Evolutionary conservation across 1,140 invertebrate species (phyloP), one percentile per base, ranked within the genome.

Genomic region (Anoplolepis gracilipes): DNA sequence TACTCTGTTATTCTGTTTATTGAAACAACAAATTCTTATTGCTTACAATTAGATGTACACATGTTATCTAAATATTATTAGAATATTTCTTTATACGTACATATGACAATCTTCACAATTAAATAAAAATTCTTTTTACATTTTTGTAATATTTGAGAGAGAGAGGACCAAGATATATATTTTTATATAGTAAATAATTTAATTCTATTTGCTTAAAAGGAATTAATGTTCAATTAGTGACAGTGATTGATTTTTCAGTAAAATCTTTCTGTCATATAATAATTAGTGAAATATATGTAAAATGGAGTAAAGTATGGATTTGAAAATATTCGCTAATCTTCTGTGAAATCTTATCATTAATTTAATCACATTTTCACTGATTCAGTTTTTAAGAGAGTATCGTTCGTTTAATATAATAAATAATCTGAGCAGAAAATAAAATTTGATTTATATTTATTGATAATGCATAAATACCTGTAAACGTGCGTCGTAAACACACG

Each of bases 401-500:
- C 16, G 16, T n/a, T 8, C 2, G 7, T 22, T 22, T 22, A 72
- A n/a, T 33, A 33, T 7, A 10, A 46, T 70, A 72, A 57, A 57
- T 22, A 57, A 57, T 57, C 0, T 55, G 1, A 19, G 0, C 36
- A 25, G n/a, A 65, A n/a, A 42, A 33, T 16, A 67, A 10, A 42
- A 42, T 67, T 36, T 65, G 10, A n/a, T 64, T 39, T 39, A 22
- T 33, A 22, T 39, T 39, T 13, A 33, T 67, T 25, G 28, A 53
- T 19, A 49, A 49, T 19, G 46, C 16, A 8, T 10, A 7, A 39
- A 70, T 53, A 78, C 55, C 46, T 55, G 39, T 81, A 16, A 22
- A 49, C 42, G 65, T 25, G 13, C 65, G 19, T 49, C 64, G 46
- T 72, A 81, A 81, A 42, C 67, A 59, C 28, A 28, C 19, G 28